phyloP scores from a whole-genome alignment of 2,797 vertebrate genomes.

The Tarsius wallacei region DNA sequence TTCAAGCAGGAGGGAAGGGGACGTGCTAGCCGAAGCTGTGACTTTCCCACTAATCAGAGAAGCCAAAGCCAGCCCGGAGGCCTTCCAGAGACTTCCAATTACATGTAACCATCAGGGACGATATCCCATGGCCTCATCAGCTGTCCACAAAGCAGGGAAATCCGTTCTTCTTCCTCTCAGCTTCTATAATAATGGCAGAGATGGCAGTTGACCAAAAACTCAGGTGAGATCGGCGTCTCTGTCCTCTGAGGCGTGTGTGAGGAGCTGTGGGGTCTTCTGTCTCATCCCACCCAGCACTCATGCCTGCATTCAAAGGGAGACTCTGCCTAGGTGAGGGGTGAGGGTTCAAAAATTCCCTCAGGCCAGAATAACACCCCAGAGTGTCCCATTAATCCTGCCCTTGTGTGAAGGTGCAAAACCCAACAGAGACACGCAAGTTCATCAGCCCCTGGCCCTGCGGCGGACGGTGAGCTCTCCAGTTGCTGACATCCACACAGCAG shows the following conservation, averaged over 20 bases:
- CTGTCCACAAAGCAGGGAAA: too few relatives aligned
- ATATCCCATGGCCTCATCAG: accelerated
- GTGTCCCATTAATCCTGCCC: background rate
- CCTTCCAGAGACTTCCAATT: background rate
- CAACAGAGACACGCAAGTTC: background rate
- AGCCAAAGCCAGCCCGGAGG: background rate
- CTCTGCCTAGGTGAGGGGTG: background rate
- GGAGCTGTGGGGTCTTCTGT: background rate
- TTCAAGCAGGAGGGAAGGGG: background rate
- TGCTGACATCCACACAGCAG: background rate
- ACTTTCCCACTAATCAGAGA: background rate
- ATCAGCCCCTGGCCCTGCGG: background rate
- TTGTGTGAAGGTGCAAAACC: background rate
- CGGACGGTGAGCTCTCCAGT: accelerated
- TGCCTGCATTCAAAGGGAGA: background rate
- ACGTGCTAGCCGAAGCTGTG: background rate
- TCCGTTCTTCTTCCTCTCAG: background rate
- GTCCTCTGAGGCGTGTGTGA: accelerated
- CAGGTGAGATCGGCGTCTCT: background rate
- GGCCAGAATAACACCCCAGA: background rate
- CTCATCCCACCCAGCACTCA: background rate
- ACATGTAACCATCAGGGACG: accelerated
- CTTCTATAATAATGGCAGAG: background rate
- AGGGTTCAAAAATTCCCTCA: background rate
- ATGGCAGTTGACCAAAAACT: background rate